phyloP scores from a whole-genome alignment of 2,888 invertebrate species.

The Noctua comes region DNA sequence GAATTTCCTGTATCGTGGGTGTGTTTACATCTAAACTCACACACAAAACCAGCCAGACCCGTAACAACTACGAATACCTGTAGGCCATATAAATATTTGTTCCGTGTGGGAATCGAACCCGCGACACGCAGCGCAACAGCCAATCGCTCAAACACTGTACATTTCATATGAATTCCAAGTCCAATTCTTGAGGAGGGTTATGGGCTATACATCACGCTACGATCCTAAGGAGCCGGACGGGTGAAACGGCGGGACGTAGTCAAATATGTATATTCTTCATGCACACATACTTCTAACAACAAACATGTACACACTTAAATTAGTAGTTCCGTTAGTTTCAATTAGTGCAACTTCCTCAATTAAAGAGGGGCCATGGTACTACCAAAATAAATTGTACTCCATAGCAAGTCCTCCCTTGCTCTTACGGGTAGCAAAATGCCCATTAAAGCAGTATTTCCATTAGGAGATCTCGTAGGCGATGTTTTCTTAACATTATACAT shows the following conservation, averaged over 20 bases:
- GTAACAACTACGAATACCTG: too few relatives aligned
- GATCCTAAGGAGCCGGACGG: not conserved
- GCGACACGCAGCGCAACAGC: too few relatives aligned
- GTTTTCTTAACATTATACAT: conserved; percentile 43
- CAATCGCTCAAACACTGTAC: not conserved
- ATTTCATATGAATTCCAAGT: too few relatives aligned
- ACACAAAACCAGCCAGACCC: too few relatives aligned
- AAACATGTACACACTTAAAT: conserved; percentile 11
- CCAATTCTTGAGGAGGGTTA: not conserved
- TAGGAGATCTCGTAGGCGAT: conserved; percentile 60
- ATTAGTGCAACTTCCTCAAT: conserved; percentile 3
- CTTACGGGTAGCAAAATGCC: conserved; percentile 32
- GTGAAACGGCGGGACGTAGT: not conserved
- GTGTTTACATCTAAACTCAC: too few relatives aligned
- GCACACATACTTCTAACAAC: not conserved
- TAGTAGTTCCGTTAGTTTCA: conserved; percentile 15
- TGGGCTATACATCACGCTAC: not conserved
- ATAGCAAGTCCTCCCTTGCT: conserved; percentile 25
- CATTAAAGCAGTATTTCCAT: conserved; percentile 68
- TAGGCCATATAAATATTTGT: too few relatives aligned
- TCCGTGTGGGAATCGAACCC: too few relatives aligned
- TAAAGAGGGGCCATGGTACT: conserved; percentile 11
- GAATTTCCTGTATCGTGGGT: too few relatives aligned
- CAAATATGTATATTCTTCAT: not conserved
- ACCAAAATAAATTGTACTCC: conserved; percentile 47